Base-by-base conservation (phyloP, 2,797 vertebrate genomes). In the Phyllotis vaccarum region DNA sequence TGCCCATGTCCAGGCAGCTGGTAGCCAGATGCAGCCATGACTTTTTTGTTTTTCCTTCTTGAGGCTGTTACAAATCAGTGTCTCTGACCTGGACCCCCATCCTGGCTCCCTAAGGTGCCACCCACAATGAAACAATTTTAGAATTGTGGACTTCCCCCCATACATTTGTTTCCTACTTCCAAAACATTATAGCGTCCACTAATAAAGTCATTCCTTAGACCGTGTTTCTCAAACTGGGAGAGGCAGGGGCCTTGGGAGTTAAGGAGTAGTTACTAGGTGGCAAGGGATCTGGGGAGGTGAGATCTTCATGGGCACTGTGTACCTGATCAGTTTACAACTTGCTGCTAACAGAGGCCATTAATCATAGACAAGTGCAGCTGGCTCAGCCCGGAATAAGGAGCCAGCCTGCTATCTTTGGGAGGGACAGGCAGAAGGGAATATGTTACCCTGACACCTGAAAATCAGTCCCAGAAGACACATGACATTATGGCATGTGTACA, bases 291-390 rank as follows among this genome's bases (percentile, higher is more conserved):
- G 52, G 74, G 40, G 62, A 74, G 83, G 80, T 76, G 91, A 93
- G 93, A 68, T 43, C 60, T 95, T 81, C 90, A 46, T 68, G 80
- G 34, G 81, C 92, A 62, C 37, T 3, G 9, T 3, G 58, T 62
- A 34, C 80, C 82, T 19, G 70, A 80, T 95, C 93, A 7, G 93
- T 92, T 97, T 97, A 96, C 79, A 78, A 14, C 95, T 43, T 95
- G 87, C 96, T 96, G 90, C 94, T 85, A 95, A 76, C 92, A 94
- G 93, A 96, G 40, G 0, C 79, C 64, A 90, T 96, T 88, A 94
- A 12, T 98, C 97, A 97, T 24, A 74, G 91, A 72, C 96, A 95
- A 96, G 89, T 95, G 97, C 98, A 98, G 97, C 97, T 98, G 98
- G 94, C 94, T 90, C 49, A 22, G 40, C 54, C 89, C 12, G 58